Evolutionary conservation across 2,888 invertebrate genomes (phyloP), one percentile per base, ranked within the genome.

Genomic region (Aphodius granarius): DNA sequence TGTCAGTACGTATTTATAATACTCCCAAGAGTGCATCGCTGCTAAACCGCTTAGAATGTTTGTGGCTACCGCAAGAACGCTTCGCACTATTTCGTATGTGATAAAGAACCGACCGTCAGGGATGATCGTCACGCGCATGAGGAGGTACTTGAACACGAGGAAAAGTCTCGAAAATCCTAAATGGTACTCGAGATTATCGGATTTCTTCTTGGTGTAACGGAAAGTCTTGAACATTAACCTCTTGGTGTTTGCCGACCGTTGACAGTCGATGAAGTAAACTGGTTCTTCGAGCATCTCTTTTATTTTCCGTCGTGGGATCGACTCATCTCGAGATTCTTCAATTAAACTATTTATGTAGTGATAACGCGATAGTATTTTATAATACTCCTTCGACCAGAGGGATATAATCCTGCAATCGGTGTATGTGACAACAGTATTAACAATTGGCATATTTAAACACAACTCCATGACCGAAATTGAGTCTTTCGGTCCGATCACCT

Each of bases 391-490:
- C 19, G 66, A 17, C 13, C 20, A 43, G 17, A 76, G 43, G 5
- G 76, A 65, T n/a, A 80, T 64, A 5, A 80, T 71, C 19, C 78
- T 75, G 62, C 80, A 80, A 72, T 81, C 80, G 0, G 82, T 80
- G 15, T 73, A 72, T 0, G 82, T 79, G 9, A 78, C 73, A 3
- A 82, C 77, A 1, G 79, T 80, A 66, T 79, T 79, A 1, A 78
- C 71, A 4, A 77, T 77, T 3, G 82, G 81, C 63, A 78, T 74
- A 64, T 78, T 71, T 5, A 80, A 65, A 23, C 74, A 82, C 63
- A 75, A 70, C 66, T 83, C 83, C 9, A 82, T 66, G 5, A 79
- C 71, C 0, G 81, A 77, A 64, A 82, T 73, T 3, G 74, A 72
- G n/a, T 79, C 78, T n/a, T 76, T 79, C 0, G 78, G 70, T 5